Evolutionary conservation across 2,888 invertebrate species (phyloP), one percentile per base, ranked within the genome.

Genomic region (Agrotis ipsilon): DNA sequence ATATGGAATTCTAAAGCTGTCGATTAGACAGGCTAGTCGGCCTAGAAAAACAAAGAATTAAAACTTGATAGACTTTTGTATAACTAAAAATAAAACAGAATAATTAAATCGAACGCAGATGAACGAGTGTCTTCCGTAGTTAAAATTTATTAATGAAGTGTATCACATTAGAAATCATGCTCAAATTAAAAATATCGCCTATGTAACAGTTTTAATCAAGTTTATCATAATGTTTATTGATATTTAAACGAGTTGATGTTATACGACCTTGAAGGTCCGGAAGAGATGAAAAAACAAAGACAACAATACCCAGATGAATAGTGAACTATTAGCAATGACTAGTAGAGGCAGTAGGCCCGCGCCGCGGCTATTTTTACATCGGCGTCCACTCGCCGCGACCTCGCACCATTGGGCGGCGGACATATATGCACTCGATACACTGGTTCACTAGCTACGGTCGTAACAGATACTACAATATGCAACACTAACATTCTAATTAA

Each of bases 291-390:
- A 43, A 6, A 19, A 19, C 19, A 32, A 43, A 68, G 13, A 58
- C 32, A 59, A 39, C n/a, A 39, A 57, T 72, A 32, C 61, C 45
- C 71, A 45, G 43, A 58, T 52, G 43, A 43, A n/a, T 67, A 19
- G 49, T 54, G 46, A 39, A 63, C 45, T 51, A 51, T 43, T 49
- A 71, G 60, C 59, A 51, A 51, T 72, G 5, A 57, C 46, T 58
- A 46, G 66, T 49, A 49, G 54, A 58, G 77, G 59, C 78, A 65
- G 49, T 27, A 75, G 61, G 46, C 55, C 64, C 49, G 54, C 52
- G 51, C 21, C 62, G 63, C 49, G 57, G 67, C 58, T 79, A 79
- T 78, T 81, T 81, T 45, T 76, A 59, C 59, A 62, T 58, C 49
- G 51, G 43, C 55, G 71, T 32, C 55, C 63, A 60, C 54, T 48